Percentiles rank a stretch among this genome's conserved stretches.
phyloP scores from a whole-genome alignment of 2,113 vertebrate genomes.

The Ursus arctos region DNA sequence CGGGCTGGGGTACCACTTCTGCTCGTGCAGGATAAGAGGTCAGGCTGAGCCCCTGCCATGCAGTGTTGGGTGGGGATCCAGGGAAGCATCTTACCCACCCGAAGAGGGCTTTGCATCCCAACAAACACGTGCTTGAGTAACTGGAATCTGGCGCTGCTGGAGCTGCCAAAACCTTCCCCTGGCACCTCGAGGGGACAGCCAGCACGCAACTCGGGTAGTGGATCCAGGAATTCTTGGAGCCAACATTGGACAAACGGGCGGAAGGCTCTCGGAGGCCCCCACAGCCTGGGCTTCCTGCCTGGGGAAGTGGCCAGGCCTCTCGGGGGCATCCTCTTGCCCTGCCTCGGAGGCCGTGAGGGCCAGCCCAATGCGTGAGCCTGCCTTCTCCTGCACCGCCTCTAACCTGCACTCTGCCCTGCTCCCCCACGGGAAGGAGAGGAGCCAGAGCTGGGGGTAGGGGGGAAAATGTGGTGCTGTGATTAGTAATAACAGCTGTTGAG shows the following conservation, averaged over 20 bases:
- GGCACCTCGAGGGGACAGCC: slow-evolving; percentile 62
- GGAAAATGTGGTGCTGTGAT: accelerated
- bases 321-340: background rate
- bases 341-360: background rate
- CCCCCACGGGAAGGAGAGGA: background rate
- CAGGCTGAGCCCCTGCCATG: background rate
- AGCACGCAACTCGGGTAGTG: background rate
- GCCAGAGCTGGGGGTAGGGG: background rate
- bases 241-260: background rate
- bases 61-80: background rate
- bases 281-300: slow-evolving; percentile 46
- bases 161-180: slow-evolving; percentile 52
- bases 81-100: background rate
- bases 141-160: background rate
- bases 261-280: slow-evolving; percentile 42
- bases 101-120: background rate
- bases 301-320: slow-evolving; percentile 48
- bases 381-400: background rate
- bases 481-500: background rate
- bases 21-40: background rate
- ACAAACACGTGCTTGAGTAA: background rate
- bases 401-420: background rate
- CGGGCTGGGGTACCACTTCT: background rate
- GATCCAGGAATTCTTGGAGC: slow-evolving; percentile 79
- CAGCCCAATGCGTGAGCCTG: background rate